phyloP scores from a whole-genome alignment of 2,888 invertebrate genomes.

The Apeira syringaria region DNA sequence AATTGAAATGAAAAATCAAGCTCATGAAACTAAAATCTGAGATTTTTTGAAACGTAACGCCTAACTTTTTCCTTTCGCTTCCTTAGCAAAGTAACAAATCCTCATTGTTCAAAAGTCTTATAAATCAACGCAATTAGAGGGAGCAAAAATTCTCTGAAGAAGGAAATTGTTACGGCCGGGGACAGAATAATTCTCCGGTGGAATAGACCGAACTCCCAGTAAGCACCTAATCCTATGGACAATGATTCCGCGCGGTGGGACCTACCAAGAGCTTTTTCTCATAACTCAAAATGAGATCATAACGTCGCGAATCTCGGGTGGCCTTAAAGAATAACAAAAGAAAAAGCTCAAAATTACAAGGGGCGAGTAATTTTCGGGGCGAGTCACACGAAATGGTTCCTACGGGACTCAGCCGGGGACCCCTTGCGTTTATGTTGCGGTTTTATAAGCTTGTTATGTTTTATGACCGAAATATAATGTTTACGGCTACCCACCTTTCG shows the following conservation, averaged over 20 bases:
- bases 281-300: conserved; percentile 82
- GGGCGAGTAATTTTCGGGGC: conserved; percentile 80
- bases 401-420: conserved; percentile 63
- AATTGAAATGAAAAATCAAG: background rate
- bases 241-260: conserved; percentile 68
- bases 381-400: conserved; percentile 70
- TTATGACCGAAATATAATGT: conserved; percentile 69
- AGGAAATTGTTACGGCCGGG: conserved; percentile 35
- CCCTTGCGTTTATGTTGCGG: conserved; percentile 75
- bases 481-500: conserved; percentile 59
- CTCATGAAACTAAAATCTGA: background rate
- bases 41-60: background rate
- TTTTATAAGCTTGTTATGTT: conserved; percentile 81
- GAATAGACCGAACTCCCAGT: conserved; percentile 49
- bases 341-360: conserved; percentile 78
- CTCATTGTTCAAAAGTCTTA: conserved; percentile 29
- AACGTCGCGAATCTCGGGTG: conserved; percentile 76
- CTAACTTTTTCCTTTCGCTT: conserved; percentile 36
- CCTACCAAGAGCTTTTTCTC: conserved; percentile 77
- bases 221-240: conserved; percentile 71
- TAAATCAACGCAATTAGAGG: conserved; percentile 31
- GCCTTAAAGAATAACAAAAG: conserved; percentile 78
- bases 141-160: conserved; percentile 35
- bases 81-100: conserved; percentile 34
- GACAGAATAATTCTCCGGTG: conserved; percentile 36